Conservation (phyloP, 2,113 vertebrate species). For the Brachionichthys hirsutus region DNA sequence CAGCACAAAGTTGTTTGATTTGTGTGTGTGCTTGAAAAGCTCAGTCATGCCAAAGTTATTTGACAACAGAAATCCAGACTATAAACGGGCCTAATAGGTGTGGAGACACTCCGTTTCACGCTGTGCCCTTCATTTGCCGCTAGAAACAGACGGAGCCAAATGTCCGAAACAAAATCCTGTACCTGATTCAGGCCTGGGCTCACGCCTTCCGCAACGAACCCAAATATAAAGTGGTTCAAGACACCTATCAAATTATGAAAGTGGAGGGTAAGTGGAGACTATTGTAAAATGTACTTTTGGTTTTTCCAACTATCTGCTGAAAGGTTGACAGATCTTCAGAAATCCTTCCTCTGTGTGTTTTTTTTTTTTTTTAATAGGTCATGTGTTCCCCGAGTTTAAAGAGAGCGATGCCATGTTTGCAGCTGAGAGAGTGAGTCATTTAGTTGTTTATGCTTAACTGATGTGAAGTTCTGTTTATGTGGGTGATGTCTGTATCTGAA, state of each 20-base stretch:
- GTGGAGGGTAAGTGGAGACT: conserved; percentile 88
- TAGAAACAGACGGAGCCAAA: conserved; percentile 92
- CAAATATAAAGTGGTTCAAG: conserved; percentile 98
- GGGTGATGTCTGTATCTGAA: neutral
- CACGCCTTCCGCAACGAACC: conserved; percentile 98
- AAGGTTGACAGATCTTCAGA: neutral
- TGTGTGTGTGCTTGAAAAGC: neutral
- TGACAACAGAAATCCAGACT: neutral
- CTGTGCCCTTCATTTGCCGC: conserved; percentile 2
- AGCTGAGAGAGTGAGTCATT: conserved; percentile 87
- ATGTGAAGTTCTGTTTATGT: neutral
- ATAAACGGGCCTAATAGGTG: no score
- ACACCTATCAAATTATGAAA: conserved; percentile 99
- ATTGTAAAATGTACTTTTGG: neutral
- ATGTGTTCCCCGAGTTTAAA: conserved; percentile 95
- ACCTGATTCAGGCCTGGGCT: conserved; percentile 97
- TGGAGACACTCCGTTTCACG: no score
- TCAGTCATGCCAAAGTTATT: neutral
- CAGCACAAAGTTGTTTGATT: neutral
- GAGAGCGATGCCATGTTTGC: conserved; percentile 99
- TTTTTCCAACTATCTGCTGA: neutral
- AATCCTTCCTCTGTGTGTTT: neutral
- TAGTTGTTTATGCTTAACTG: neutral
- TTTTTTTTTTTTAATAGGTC: conserved; percentile 75
- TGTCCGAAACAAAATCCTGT: conserved; percentile 93